phyloP scores from a whole-genome alignment of 92 coral and sea anemone species.

The Palythoa grandis region DNA sequence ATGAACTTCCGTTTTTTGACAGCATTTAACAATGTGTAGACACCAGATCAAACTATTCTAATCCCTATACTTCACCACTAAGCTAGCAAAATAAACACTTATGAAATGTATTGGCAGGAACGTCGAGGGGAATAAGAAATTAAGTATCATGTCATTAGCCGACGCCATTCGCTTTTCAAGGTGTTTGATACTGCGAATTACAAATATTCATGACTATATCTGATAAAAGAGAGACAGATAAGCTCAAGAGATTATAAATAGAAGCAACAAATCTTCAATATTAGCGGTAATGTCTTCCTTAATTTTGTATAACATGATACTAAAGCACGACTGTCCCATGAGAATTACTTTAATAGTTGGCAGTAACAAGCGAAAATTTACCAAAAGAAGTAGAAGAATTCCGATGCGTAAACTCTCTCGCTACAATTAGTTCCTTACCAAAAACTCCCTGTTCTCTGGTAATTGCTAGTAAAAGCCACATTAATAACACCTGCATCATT shows the following conservation, averaged over 20 bases:
- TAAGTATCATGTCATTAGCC: not conserved
- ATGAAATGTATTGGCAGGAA: not conserved
- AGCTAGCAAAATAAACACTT: slow-evolving; percentile 11
- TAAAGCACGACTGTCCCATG: not conserved
- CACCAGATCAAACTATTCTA: no score
- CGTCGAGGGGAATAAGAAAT: not conserved
- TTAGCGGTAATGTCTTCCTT: not conserved
- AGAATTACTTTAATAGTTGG: not conserved
- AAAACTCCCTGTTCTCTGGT: not conserved
- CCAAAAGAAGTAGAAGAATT: not conserved
- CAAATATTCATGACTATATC: slow-evolving; percentile 1
- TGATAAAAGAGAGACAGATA: not conserved
- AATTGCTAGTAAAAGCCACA: slow-evolving; percentile 10
- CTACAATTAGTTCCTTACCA: slow-evolving; percentile 3
- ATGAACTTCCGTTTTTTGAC: slow-evolving; percentile 17
- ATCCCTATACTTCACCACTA: not conserved
- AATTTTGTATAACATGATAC: not conserved
- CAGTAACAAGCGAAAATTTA: not conserved
- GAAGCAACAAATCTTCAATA: not conserved
- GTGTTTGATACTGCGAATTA: not conserved
- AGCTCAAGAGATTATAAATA: not conserved
- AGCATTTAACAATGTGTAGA: not conserved
- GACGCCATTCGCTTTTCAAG: not conserved
- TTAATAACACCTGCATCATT: not conserved
- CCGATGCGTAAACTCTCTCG: not conserved